These are phyloP conservation scores for Lobophora halterata DNA, from an alignment of 2,888 invertebrate genomes.

Conservation along the genomic window DNA sequence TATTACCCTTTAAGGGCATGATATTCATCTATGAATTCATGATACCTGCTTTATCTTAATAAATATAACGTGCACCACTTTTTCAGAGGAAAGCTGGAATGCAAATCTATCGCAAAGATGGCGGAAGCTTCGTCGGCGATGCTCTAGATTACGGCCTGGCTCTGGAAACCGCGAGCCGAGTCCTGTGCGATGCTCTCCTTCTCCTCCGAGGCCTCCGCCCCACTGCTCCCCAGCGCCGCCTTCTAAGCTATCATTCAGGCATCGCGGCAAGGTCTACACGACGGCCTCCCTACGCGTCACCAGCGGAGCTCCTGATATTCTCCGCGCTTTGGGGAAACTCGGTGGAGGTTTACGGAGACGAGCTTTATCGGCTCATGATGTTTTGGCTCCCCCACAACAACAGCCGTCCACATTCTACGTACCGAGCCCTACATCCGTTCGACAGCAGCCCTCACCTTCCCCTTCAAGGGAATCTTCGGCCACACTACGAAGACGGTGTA, in stretches of 20 bases:
- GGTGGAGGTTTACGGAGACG: conserved; percentile 85
- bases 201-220: conserved; percentile 73
- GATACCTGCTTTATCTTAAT: background rate
- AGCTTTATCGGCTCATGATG: conserved; percentile 86
- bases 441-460: conserved; percentile 69
- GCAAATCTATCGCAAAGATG: conserved; percentile 88
- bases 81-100: conserved; percentile 87
- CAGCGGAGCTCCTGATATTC: conserved; percentile 83
- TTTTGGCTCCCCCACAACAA: conserved; percentile 79
- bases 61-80: conserved; percentile 1
- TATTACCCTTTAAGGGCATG: conserved; percentile 8
- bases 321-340: conserved; percentile 85
- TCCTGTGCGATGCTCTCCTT: conserved; percentile 80
- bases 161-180: conserved; percentile 78
- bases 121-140: conserved; percentile 86
- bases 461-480: conserved; percentile 58
- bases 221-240: conserved; percentile 74
- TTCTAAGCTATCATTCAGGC: conserved; percentile 71
- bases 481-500: conserved; percentile 64
- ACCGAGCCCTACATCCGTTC: conserved; percentile 80
- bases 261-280: conserved; percentile 75
- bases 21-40: conserved; percentile 1
- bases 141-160: conserved; percentile 84
- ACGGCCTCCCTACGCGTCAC: conserved; percentile 74
- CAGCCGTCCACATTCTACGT: conserved; percentile 86